phyloP scores from a whole-genome alignment of 2,888 invertebrate genomes.

The Masnerella sp. region DNA sequence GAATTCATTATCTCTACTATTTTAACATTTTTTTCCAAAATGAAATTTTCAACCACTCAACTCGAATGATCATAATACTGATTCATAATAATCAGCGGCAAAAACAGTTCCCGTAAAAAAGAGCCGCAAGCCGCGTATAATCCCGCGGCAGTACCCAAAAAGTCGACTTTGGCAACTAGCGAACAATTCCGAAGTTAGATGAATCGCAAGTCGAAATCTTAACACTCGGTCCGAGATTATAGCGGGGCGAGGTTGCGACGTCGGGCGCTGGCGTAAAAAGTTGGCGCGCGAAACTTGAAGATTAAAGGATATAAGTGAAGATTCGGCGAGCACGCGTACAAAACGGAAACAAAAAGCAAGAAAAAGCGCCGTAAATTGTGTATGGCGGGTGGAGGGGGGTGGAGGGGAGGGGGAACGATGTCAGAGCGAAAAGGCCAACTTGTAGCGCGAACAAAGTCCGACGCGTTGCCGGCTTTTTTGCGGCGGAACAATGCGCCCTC shows the following conservation, averaged over 20 bases:
- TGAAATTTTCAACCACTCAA: too few relatives aligned
- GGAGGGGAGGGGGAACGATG: slow-evolving; percentile 27
- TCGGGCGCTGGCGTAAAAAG: slow-evolving; percentile 10
- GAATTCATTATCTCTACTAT: too few relatives aligned
- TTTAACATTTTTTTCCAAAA: too few relatives aligned
- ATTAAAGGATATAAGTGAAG: slow-evolving; percentile 47
- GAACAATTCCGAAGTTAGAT: slow-evolving; percentile 46
- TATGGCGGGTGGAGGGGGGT: slow-evolving; percentile 8
- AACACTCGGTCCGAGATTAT: slow-evolving; percentile 32
- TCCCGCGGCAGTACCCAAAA: slow-evolving; percentile 5
- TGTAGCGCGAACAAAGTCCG: slow-evolving; percentile 46
- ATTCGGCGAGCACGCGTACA: slow-evolving; percentile 19
- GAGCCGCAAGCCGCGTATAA: not conserved
- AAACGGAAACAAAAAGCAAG: too few relatives aligned
- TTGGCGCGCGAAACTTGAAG: slow-evolving; percentile 39
- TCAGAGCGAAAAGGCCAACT: slow-evolving; percentile 39
- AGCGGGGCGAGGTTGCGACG: slow-evolving; percentile 9
- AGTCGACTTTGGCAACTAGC: slow-evolving; percentile 16
- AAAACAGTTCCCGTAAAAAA: not conserved
- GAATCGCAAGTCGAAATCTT: slow-evolving; percentile 48
- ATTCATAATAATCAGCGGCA: too few relatives aligned
- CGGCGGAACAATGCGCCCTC: slow-evolving; percentile 33
- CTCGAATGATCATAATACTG: too few relatives aligned
- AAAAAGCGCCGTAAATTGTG: slow-evolving; percentile 40
- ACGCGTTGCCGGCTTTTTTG: slow-evolving; percentile 39